Evolutionary conservation across 64 coral and sea anemone genomes (phyloP), one percentile per base, ranked within the genome.

Genomic region (Trachythela sp.): DNA sequence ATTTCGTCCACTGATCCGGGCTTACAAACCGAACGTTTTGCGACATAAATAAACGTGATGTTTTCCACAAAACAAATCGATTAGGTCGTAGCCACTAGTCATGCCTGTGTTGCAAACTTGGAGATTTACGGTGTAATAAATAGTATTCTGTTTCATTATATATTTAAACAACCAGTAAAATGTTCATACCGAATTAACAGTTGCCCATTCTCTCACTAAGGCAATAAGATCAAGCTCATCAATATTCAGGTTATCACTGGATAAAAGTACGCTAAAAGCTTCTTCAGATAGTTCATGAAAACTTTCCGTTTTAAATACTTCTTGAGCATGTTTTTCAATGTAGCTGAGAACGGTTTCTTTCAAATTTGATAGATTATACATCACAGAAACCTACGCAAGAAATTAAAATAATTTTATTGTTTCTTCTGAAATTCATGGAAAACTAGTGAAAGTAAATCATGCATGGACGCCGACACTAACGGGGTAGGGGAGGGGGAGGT

Each of bases 191-290:
- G 96, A 94, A 56, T 99, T 99, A 8, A 99, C 96, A 84, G 96
- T 99, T 26, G 96, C 96, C 96, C 96, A 99, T 91, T 95, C 96
- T 71, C 94, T 95, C 15, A 99, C 87, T 27, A 94, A 86, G 50
- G 49, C 70, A 13, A 99, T 45, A 20, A 99, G 85, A 35, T 95
- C 96, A 14, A 93, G 27, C 54, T 99, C 96, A 93, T 95, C 96
- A 89, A 99, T 95, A 86, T 88, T 91, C 27, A 99, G 54, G 22
- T 95, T 94, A 39, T 99, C 96, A 88, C 96, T 99, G 31, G 87
- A 48, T 0, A 99, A 70, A 5, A 99, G 75, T 36, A 92, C 34
- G 27, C 54, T 83, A 36, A 99, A 85, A 0, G 96, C 91, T 30
- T 92, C 84, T 72, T 99, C 93, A 20, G 96, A 99, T 67, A 99